Percentiles rank a stretch among this genome's conserved stretches.
Evolutionary conservation across 2,797 vertebrate species (phyloP).

Genomic region (Gymnocypris eckloni): DNA sequence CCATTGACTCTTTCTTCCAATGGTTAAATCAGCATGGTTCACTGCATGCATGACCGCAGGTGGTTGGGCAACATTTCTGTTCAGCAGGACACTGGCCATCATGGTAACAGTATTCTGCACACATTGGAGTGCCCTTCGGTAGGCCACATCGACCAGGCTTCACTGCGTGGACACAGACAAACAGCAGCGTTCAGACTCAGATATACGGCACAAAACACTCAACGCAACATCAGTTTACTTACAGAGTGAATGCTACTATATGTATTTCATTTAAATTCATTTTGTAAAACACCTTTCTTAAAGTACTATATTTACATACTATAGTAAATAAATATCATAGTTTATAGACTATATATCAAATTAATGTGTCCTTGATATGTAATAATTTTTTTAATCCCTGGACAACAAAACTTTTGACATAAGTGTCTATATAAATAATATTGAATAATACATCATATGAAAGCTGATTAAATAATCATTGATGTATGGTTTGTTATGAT

Average conservation of each 20-base stretch:
- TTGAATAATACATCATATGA: too few species aligned
- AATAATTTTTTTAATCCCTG: not conserved
- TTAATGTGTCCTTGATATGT: too few species aligned
- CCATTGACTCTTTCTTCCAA: not conserved
- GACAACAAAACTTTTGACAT: too few species aligned
- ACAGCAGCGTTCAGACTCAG: not conserved
- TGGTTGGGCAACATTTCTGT: constrained; percentile 80
- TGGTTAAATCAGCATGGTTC: constrained; percentile 70
- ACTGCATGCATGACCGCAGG: constrained; percentile 77
- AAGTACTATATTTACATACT: not conserved
- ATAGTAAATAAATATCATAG: too few species aligned
- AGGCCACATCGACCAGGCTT: constrained; percentile 73
- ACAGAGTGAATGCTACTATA: not conserved
- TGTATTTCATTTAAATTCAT: not conserved
- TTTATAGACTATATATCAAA: too few species aligned
- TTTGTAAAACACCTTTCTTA: not conserved
- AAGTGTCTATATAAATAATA: too few species aligned
- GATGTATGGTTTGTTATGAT: too few species aligned
- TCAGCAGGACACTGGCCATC: constrained; percentile 77
- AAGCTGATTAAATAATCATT: too few species aligned
- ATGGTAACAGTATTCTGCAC: constrained; percentile 77
- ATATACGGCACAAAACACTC: not conserved
- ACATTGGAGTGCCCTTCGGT: constrained; percentile 71
- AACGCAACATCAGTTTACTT: not conserved
- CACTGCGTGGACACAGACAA: constrained; percentile 65